Conservation (phyloP, 2,797 vertebrate species). For the Acanthopagrus latus region DNA sequence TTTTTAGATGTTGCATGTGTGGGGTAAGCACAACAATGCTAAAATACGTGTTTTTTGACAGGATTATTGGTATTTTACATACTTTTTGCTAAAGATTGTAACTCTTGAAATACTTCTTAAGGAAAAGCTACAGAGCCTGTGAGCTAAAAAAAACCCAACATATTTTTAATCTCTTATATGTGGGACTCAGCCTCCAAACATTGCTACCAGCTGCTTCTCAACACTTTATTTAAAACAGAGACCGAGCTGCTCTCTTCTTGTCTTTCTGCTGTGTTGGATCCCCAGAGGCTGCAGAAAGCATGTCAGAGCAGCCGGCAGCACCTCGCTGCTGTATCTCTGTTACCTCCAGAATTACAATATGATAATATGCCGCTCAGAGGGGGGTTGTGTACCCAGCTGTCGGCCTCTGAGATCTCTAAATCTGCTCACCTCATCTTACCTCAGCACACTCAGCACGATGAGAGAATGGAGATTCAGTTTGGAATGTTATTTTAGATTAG, state of each 20-base stretch:
- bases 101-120: neutral
- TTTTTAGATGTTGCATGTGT: too few relatives aligned
- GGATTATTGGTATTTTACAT: too few relatives aligned
- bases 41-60: too few relatives aligned
- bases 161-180: neutral
- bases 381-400: conserved; percentile 1
- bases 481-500: neutral
- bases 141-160: neutral
- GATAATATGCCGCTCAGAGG: conserved; percentile 11
- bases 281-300: conserved; percentile 34
- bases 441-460: neutral
- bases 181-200: neutral
- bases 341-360: conserved; percentile 42
- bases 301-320: conserved; percentile 17
- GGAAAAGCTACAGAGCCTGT: neutral
- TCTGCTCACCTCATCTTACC: conserved; percentile 5
- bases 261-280: conserved; percentile 26
- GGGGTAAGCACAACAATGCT: too few relatives aligned
- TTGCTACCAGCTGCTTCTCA: neutral
- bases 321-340: conserved; percentile 21
- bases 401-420: neutral
- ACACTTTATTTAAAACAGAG: neutral
- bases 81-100: too few relatives aligned
- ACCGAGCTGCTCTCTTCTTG: neutral
- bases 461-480: neutral